phyloP scores from a whole-genome alignment of 35 echinoderm and acorn worm species.

The Holothuria glaberrima region DNA sequence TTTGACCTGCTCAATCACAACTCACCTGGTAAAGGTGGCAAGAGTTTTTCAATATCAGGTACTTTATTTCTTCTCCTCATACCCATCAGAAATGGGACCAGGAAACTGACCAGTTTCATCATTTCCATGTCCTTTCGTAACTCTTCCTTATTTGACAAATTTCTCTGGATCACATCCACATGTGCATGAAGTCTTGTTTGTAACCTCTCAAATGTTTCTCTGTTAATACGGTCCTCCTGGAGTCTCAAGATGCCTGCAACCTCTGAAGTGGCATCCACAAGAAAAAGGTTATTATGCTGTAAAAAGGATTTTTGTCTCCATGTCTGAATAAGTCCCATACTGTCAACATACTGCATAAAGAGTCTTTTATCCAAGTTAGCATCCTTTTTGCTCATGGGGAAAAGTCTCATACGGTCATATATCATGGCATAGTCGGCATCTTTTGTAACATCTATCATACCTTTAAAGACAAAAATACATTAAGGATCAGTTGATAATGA shows the following conservation, averaged over 20 bases:
- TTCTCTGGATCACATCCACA: slow-evolving; percentile 82
- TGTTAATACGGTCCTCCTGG: slow-evolving; percentile 65
- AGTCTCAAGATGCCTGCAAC: slow-evolving; percentile 67
- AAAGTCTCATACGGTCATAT: slow-evolving; percentile 93
- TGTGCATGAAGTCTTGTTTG: slow-evolving; percentile 89
- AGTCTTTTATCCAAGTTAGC: slow-evolving; percentile 82
- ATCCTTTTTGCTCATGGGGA: slow-evolving; percentile 91
- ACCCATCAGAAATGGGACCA: slow-evolving; percentile 88
- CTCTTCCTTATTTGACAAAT: slow-evolving; percentile 77
- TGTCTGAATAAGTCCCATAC: slow-evolving; percentile 74
- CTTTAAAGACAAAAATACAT: slow-evolving; percentile 18
- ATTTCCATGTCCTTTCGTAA: slow-evolving; percentile 73
- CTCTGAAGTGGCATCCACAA: slow-evolving; percentile 74
- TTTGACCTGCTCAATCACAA: neutral
- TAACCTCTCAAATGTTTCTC: slow-evolving; percentile 88
- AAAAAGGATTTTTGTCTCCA: slow-evolving; percentile 62
- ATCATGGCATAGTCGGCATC: slow-evolving; percentile 81
- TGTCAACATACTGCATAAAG: slow-evolving; percentile 84
- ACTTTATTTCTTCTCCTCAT: slow-evolving; percentile 88
- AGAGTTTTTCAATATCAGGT: slow-evolving; percentile 89
- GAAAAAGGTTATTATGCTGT: slow-evolving; percentile 81
- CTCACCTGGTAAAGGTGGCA: slow-evolving; percentile 85
- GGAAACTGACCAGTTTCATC: slow-evolving; percentile 73
- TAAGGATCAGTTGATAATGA: no score
- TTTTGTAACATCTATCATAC: slow-evolving; percentile 93